Base-by-base conservation (phyloP, 2,888 invertebrate species). In the Conops quadrifasciatus region DNA sequence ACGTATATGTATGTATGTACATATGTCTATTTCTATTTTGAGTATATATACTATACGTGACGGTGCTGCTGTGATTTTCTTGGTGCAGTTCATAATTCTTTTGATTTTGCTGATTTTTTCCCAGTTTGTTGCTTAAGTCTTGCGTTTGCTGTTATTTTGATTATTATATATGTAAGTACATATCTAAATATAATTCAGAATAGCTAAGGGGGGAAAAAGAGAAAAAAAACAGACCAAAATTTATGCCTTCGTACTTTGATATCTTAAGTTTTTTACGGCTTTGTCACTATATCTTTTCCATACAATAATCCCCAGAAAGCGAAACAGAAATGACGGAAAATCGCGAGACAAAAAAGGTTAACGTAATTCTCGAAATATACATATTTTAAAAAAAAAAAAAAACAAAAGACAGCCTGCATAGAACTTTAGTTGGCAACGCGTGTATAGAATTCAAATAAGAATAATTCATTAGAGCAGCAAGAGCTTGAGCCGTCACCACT, bases 81-180 rank as follows among this genome's bases (percentile, higher is more conserved):
- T 49, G 28, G 67, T 72, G 71, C 71, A 73, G 74, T 73, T 75
- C 72, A 68, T 5, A 58, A 7, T 15, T 21, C 24, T 71, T 19
- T 56, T 71, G 21, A 4, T 53, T 65, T 49, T 58, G 49, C 56
- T 19, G 49, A 47, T 49, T 58, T 43, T 13, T 5, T 28, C n/a
- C 59, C 62, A 59, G 75, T 73, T 74, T 13, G 71, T 73, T 67
- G 67, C 71, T 71, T 73, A 72, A 75, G 75, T 76, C 75, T 72
- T 75, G 21, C 65, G 67, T 68, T 26, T 66, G 36, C 9, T 36
- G 9, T 36, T 36, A 7, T 9, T 36, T 36, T 36, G 4, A 36
- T 36, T 36, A 4, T 36, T 60, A 7, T 19, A n/a, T n/a, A n/a
- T n/a, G n/a, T n/a, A n/a, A n/a, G 9, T 36, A 7, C 36, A 36